Evolutionary conservation across 2,888 invertebrate species (phyloP).

Genomic region (Spilarctia lutea): DNA sequence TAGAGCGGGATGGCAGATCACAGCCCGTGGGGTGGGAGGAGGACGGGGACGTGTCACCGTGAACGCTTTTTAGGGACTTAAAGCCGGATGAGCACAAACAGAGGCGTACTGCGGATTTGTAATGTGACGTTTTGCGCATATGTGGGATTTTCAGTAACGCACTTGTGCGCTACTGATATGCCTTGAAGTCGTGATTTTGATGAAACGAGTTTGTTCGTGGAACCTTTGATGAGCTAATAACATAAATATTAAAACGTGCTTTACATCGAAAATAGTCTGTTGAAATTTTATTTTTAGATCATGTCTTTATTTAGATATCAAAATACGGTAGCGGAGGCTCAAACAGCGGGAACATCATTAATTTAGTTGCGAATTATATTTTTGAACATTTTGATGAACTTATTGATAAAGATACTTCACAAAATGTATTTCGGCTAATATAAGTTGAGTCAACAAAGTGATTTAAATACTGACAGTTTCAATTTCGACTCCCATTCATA

Average conservation of each 20-base stretch:
- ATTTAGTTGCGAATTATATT: background rate
- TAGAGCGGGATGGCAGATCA: constrained; percentile 72
- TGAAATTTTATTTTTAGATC: background rate
- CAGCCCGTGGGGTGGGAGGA: constrained; percentile 70
- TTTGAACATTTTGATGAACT: background rate
- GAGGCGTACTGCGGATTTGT: constrained; percentile 72
- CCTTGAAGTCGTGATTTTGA: constrained; percentile 36
- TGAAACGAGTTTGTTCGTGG: constrained; percentile 36
- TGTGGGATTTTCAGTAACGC: constrained; percentile 67
- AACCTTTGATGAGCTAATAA: constrained; percentile 30
- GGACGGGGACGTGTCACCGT: constrained; percentile 84
- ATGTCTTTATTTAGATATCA: background rate
- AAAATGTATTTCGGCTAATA: background rate
- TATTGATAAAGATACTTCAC: background rate
- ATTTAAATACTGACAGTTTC: background rate
- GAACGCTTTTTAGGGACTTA: constrained; percentile 80
- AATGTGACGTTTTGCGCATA: constrained; percentile 76
- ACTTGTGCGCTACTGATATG: constrained; percentile 56
- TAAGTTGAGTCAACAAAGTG: background rate
- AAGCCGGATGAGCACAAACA: constrained; percentile 75
- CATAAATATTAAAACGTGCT: constrained; percentile 21
- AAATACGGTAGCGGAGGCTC: background rate
- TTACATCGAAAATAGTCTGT: background rate
- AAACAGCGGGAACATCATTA: background rate
- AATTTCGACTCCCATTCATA: background rate